These are phyloP conservation scores for Mamestra configurata DNA, from an alignment of 1,140 invertebrate species.

Conservation along the genomic window DNA sequence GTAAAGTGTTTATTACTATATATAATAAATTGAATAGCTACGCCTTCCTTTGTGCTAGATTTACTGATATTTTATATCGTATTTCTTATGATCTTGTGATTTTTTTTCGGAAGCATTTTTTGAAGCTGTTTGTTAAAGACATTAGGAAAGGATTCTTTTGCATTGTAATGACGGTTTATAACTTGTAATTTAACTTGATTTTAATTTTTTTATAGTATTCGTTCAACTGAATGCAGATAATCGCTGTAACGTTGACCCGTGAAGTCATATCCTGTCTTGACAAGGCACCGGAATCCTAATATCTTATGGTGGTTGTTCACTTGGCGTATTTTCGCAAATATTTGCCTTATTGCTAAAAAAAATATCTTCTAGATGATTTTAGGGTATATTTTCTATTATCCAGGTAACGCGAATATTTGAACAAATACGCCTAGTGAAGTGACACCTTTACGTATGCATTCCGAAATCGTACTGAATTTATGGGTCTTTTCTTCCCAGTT, in stretches of 20 bases:
- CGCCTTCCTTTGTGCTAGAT: constrained; percentile 12
- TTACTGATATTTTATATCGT: constrained; percentile 15
- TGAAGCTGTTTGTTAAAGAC: constrained; percentile 20
- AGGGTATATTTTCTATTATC: too few species aligned
- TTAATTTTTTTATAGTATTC: not conserved
- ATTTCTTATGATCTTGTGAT: constrained; percentile 18
- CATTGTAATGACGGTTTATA: not conserved
- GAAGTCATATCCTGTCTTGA: not conserved
- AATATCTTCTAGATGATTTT: too few species aligned
- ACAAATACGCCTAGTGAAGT: too few species aligned
- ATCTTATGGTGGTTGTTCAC: too few species aligned
- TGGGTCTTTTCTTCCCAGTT: constrained; percentile 34
- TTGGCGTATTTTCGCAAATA: too few species aligned
- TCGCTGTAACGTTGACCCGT: not conserved
- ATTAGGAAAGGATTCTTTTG: constrained; percentile 39
- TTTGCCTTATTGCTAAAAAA: too few species aligned
- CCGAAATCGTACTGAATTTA: constrained; percentile 56
- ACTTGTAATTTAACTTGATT: too few species aligned
- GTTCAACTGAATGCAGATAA: not conserved
- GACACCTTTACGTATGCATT: constrained; percentile 58
- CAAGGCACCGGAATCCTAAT: constrained; percentile 2
- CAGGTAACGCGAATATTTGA: too few species aligned
- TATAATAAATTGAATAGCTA: constrained; percentile 22
- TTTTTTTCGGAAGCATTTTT: constrained; percentile 15
- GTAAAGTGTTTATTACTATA: constrained; percentile 55